Percentiles rank a stretch among this genome's conserved stretches.
phyloP scores from a whole-genome alignment of 2,888 invertebrate genomes.

The Noctua janthina region DNA sequence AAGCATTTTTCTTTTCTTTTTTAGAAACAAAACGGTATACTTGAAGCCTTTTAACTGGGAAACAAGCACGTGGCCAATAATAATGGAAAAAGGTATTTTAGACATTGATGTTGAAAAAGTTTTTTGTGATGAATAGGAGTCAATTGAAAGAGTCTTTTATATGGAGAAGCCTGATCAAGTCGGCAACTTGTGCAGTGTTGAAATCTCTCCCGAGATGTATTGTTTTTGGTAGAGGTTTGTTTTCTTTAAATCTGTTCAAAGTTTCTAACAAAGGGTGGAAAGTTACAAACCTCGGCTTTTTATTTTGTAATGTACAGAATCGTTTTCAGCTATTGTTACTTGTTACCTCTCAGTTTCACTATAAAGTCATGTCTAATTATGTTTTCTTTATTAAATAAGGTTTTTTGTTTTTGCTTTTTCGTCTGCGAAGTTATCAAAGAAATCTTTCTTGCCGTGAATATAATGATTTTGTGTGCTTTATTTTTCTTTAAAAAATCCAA shows the following conservation, averaged over 20 bases:
- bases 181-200: constrained; percentile 11
- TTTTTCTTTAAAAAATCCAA: neutral
- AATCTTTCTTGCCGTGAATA: neutral
- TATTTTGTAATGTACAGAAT: neutral
- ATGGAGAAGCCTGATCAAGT: constrained; percentile 28
- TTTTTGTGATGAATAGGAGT: neutral
- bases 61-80: constrained; percentile 45
- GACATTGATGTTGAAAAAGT: constrained; percentile 1
- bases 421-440: neutral
- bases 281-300: neutral
- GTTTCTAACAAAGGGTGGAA: constrained; percentile 4
- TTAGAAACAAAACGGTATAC: constrained; percentile 19
- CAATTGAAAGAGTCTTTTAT: constrained; percentile 4
- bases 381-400: neutral
- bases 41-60: constrained; percentile 11
- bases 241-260: constrained; percentile 8
- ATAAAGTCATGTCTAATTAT: neutral
- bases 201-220: constrained; percentile 9
- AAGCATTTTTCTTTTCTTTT: constrained; percentile 22
- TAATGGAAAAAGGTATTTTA: constrained; percentile 5
- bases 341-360: neutral
- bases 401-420: neutral
- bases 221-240: constrained; percentile 1
- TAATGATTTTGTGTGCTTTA: neutral
- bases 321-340: neutral